phyloP scores from a whole-genome alignment of 1,140 invertebrate genomes.

The Coptotermes formosanus region DNA sequence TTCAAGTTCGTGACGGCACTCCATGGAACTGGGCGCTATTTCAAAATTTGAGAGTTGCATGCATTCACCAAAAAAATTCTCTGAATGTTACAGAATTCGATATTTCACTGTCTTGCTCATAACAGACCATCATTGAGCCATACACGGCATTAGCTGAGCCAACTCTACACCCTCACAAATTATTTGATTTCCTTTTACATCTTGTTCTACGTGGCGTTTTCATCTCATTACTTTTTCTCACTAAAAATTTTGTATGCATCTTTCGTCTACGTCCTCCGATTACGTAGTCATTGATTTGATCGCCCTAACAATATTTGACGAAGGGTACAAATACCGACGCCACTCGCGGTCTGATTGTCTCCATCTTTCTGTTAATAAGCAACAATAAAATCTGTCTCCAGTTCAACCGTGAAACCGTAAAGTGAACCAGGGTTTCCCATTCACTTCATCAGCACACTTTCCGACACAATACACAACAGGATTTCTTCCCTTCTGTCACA shows the following conservation, averaged over 20 bases:
- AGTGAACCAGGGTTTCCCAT: background rate
- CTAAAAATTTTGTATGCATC: background rate
- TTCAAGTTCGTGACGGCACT: too few relatives aligned
- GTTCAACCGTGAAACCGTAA: too few relatives aligned
- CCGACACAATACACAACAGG: background rate
- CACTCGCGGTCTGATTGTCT: background rate
- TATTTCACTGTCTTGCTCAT: background rate
- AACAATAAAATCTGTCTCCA: background rate
- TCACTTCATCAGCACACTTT: background rate
- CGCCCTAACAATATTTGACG: background rate
- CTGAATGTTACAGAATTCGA: background rate
- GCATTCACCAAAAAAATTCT: too few relatives aligned
- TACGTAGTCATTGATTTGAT: background rate
- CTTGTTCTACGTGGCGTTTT: background rate
- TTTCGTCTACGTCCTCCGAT: background rate
- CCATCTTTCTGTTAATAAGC: background rate
- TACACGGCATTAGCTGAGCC: background rate
- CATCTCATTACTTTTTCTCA: background rate
- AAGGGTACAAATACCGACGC: background rate
- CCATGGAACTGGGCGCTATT: too few relatives aligned
- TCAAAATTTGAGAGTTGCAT: too few relatives aligned
- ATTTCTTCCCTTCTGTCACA: background rate
- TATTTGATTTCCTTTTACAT: background rate
- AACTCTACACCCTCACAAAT: background rate
- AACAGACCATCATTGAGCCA: background rate